These are phyloP conservation scores for Agrochola macilenta DNA, from an alignment of 2,888 invertebrate genomes.

Conservation along the genomic window DNA sequence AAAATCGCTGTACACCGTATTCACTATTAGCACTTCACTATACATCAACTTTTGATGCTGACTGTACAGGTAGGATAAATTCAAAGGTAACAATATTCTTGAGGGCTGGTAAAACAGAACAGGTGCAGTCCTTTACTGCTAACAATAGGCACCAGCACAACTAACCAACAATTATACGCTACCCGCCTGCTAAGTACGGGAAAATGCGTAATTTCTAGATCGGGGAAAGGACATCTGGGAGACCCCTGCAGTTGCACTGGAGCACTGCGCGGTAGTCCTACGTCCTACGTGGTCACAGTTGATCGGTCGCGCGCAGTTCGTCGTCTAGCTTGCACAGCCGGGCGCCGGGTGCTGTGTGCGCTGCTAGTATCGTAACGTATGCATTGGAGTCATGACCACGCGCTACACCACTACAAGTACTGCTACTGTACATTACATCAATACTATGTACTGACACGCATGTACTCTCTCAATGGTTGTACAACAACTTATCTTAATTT, in stretches of 20 bases:
- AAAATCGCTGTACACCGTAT: no score
- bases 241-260: not conserved
- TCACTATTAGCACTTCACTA: no score
- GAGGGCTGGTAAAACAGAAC: not conserved
- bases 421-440: not conserved
- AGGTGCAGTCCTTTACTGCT: not conserved
- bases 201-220: not conserved
- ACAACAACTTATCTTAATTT: not conserved
- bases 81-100: not conserved
- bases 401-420: not conserved
- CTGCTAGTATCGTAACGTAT: constrained; percentile 4
- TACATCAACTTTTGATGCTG: no score
- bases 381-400: constrained; percentile 19
- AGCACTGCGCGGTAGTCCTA: not conserved
- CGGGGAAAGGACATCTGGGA: not conserved
- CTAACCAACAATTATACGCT: not conserved
- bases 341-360: not conserved
- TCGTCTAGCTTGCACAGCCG: not conserved
- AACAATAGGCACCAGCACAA: not conserved
- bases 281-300: not conserved
- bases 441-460: not conserved
- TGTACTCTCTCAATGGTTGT: not conserved
- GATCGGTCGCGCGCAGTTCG: not conserved
- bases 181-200: not conserved
- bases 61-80: no score